Percentiles rank a stretch among this genome's conserved stretches.
Evolutionary conservation across 2,113 vertebrate species (phyloP).

Genomic region (Rhinolophus sinicus): DNA sequence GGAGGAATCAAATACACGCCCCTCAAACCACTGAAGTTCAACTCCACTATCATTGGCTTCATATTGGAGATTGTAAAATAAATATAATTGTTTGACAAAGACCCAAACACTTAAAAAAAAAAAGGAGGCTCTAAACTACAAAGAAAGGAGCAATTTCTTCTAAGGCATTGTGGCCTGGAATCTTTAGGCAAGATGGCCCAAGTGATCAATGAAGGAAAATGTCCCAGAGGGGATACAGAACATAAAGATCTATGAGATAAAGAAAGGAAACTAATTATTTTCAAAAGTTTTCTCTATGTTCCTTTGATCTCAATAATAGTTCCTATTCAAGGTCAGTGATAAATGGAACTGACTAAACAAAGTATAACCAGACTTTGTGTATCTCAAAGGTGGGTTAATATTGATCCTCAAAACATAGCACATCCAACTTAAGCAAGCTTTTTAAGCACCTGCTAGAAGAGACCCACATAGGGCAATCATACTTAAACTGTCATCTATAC

Average conservation of each 20-base stretch:
- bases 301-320: not conserved
- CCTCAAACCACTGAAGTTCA: not conserved
- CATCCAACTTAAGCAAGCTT: not conserved
- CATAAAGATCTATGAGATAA: not conserved
- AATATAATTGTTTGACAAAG: not conserved
- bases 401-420: not conserved
- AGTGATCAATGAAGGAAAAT: not conserved
- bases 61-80: not conserved
- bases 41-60: not conserved
- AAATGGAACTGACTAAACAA: not conserved
- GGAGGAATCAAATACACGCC: not conserved
- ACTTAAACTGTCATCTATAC: not conserved
- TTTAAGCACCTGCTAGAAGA: not conserved
- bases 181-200: not conserved
- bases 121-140: not conserved
- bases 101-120: not conserved
- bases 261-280: slow-evolving; percentile 2
- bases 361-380: not conserved
- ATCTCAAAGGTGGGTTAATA: not conserved
- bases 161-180: not conserved
- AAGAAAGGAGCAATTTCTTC: not conserved
- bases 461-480: not conserved
- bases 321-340: not conserved
- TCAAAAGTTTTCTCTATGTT: not conserved
- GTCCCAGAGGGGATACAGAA: not conserved